Conservation (phyloP, 2,888 invertebrate species). For the Neuroscelio doddi region DNA sequence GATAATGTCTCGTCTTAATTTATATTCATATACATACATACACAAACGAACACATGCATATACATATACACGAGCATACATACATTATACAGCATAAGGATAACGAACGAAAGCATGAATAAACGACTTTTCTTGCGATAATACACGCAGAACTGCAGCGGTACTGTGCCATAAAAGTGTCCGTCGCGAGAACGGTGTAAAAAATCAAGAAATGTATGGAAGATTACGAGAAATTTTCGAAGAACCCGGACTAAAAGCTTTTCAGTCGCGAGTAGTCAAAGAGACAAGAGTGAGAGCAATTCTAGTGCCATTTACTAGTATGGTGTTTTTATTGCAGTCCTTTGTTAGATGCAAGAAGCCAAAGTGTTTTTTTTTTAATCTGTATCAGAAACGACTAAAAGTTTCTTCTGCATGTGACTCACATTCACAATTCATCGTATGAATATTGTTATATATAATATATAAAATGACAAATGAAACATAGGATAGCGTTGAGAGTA, state of each 20-base stretch:
- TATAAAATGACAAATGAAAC: conserved; percentile 67
- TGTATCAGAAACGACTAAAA: conserved; percentile 72
- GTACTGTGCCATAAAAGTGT: conserved; percentile 37
- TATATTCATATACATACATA: conserved; percentile 55
- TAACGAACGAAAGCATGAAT: conserved; percentile 12
- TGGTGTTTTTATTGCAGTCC: conserved; percentile 72
- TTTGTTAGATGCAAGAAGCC: conserved; percentile 74
- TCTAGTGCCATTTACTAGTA: conserved; percentile 76
- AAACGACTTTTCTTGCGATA: conserved; percentile 26
- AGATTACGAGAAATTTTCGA: conserved; percentile 32
- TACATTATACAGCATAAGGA: conserved; percentile 19
- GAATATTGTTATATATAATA: conserved; percentile 77
- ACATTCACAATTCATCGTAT: conserved; percentile 72
- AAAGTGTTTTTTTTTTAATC: conserved; percentile 74
- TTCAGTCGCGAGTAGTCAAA: conserved; percentile 64
- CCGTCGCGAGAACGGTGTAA: conserved; percentile 33
- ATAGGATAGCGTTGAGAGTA: conserved; percentile 63
- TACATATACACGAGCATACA: conserved; percentile 28
- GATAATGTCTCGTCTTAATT: conserved; percentile 62
- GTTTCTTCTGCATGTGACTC: conserved; percentile 71
- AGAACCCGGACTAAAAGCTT: conserved; percentile 60
- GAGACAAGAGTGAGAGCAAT: conserved; percentile 72
- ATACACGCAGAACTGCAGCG: conserved; percentile 23
- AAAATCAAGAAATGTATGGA: conserved; percentile 16
- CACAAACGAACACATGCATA: conserved; percentile 38